Evolutionary conservation across 2,888 invertebrate genomes (phyloP), one percentile per base, ranked within the genome.

Genomic region (Bibio marci): DNA sequence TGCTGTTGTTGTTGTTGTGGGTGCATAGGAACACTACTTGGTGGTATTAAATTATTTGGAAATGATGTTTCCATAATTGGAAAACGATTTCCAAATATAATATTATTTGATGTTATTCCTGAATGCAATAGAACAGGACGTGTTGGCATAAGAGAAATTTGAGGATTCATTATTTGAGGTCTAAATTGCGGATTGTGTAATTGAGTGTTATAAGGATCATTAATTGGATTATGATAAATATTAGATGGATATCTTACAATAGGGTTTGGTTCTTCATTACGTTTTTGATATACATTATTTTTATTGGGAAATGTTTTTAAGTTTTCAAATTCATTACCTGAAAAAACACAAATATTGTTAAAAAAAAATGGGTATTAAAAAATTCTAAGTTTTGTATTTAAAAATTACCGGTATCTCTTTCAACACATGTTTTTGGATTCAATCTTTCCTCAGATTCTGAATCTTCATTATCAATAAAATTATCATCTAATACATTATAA

Each of bases 371-470:
- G n/a, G n/a, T n/a, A n/a, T n/a, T n/a, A n/a, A n/a, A n/a, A n/a
- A n/a, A n/a, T n/a, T n/a, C n/a, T n/a, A n/a, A n/a, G n/a, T n/a
- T n/a, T n/a, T n/a, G n/a, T n/a, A n/a, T n/a, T n/a, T n/a, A n/a
- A n/a, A 35, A 13, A 13, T n/a, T 30, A 13, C 19, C 22, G 22
- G 14, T 10, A 14, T 39, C 41, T 3, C 41, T 31, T 36, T 41
- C 41, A 32, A 37, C 39, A 18, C 36, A 31, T 32, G 25, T n/a
- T 39, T 39, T 41, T 11, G 41, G 38, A 30, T 41, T 41, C n/a
- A 32, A n/a, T 22, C 41, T 34, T 30, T 41, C 41, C 3, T 15
- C 19, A 8, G 22, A 22, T 8, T 18, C 34, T 34, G 17, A 8
- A 14, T 26, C 35, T 14, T 39, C 35, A 11, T 34, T 19, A 27